Evolutionary conservation across 2,888 invertebrate genomes (phyloP), one percentile per base, ranked within the genome.

Genomic region (Pyrocoelia pectoralis): DNA sequence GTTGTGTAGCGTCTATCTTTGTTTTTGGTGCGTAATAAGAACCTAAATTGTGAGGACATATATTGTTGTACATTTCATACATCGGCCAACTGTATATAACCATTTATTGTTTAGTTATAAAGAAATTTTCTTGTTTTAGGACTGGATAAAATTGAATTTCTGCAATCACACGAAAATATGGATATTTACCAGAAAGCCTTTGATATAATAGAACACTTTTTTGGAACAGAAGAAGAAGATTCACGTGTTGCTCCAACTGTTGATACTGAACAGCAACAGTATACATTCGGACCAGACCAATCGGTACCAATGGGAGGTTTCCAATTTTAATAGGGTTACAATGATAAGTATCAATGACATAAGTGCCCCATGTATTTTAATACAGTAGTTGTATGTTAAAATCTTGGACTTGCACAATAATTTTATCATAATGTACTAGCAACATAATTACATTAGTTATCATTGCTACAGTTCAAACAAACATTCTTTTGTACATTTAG

Each of bases 171-270:
- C 80, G 95, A 97, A 81, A 98, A 98, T 79, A 88, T 94, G 81
- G 97, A 98, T 74, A 95, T 98, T 71, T 98, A 98, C 83, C 92
- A 96, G 81, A 97, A 97, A 83, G 94, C 97, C 53, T 98, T 95
- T 80, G 94, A 96, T 80, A 96, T 98, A 72, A 97, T 98, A 74
- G 97, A 98, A 81, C 92, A 91, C 77, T 98, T 92, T 84, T 98
- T 98, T 80, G 92, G 95, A 13, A 90, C 93, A n/a, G 94, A 94
- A 76, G 95, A 95, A 76, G 89, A 89, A 73, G 94, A 94, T 74
- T 83, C 88, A 0, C 86, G 90, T 54, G 86, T 95, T 8, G 94
- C 93, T 29, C 96, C 94, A 0, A 84, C 87, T 9, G 89, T 91
- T 17, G 91, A 92, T 65, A 86, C 88, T 2, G 87, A 88, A 12